These are phyloP conservation scores for Chamaea fasciata DNA, from an alignment of 2,113 vertebrate species.

Conservation along the genomic window DNA sequence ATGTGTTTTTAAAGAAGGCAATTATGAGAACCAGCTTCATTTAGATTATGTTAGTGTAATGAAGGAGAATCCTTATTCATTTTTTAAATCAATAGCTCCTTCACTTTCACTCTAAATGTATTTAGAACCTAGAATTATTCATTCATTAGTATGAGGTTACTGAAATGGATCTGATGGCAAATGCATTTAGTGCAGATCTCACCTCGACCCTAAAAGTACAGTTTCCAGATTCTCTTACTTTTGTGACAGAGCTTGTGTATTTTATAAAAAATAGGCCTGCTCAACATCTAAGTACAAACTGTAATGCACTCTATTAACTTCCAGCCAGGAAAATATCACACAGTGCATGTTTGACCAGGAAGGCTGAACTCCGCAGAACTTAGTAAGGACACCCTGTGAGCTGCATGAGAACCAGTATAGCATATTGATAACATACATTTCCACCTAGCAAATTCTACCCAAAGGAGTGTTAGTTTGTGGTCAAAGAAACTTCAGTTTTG, in stretches of 20 bases:
- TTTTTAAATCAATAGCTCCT: constrained; percentile 23
- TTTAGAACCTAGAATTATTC: not conserved
- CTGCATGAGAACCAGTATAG: not conserved
- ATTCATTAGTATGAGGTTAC: not conserved
- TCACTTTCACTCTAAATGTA: not conserved
- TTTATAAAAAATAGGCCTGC: not conserved
- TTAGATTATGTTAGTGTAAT: not conserved
- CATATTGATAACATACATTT: not conserved
- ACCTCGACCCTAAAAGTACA: not conserved
- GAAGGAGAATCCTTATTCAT: not conserved
- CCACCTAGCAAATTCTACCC: not conserved
- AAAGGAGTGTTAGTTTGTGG: not conserved
- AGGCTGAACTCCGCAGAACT: not conserved
- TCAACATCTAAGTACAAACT: not conserved
- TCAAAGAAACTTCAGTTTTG: not conserved
- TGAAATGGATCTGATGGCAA: not conserved
- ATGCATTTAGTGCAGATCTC: not conserved
- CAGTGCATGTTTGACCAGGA: not conserved
- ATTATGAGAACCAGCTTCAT: not conserved
- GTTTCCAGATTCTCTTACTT: not conserved
- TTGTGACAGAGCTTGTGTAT: not conserved
- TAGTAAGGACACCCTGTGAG: not conserved
- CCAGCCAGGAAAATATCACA: not conserved
- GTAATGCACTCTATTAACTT: not conserved
- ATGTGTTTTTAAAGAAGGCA: not conserved